These are phyloP conservation scores for Rhagoletis zephyria DNA, from an alignment of 1,140 invertebrate species.

Conservation along the genomic window DNA sequence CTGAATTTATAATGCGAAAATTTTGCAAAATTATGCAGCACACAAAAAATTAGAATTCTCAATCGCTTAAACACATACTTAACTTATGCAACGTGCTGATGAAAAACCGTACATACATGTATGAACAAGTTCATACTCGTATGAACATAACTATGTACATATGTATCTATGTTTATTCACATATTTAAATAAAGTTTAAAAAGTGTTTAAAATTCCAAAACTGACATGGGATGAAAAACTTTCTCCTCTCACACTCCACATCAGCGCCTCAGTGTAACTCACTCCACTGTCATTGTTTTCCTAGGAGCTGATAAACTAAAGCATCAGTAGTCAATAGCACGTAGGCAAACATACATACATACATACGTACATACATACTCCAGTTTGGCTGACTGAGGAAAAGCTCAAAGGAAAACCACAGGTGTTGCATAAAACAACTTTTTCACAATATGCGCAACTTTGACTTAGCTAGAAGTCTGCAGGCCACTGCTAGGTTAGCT, in stretches of 20 bases:
- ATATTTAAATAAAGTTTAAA: constrained; percentile 20
- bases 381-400: neutral
- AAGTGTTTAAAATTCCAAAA: constrained; percentile 47
- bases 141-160: neutral
- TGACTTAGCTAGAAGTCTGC: neutral
- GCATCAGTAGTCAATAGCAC: neutral
- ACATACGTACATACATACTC: neutral
- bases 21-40: constrained; percentile 3
- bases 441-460: constrained; percentile 45
- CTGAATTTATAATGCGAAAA: constrained; percentile 33
- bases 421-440: constrained; percentile 49
- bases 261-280: too few species aligned
- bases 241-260: neutral
- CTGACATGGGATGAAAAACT: neutral
- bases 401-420: constrained; percentile 51
- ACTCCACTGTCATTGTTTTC: neutral
- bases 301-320: neutral
- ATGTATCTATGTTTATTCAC: neutral
- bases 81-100: neutral
- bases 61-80: neutral
- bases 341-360: neutral
- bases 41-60: constrained; percentile 26
- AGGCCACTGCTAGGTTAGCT: neutral
- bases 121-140: too few species aligned
- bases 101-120: too few species aligned